Evolutionary conservation across 1,140 invertebrate genomes (phyloP), one percentile per base, ranked within the genome.

Genomic region (Armadillidium nasatum): DNA sequence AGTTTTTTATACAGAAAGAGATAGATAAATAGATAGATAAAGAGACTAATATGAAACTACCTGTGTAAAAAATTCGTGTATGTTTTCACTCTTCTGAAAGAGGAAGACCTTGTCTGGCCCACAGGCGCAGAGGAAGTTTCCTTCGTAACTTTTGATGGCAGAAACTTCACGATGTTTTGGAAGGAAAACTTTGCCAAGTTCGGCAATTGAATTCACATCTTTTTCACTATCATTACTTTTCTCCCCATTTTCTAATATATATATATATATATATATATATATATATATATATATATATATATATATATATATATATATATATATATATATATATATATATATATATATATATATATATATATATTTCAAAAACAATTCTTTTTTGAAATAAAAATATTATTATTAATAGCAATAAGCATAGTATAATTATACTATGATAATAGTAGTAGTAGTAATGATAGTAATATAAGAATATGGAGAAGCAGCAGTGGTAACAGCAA

Each of bases 111-210:
- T 78, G 68, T 81, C 80, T 15, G 80, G 80, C 0, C 80, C 80
- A 44, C 80, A 81, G 19, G 80, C 80, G 33, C 80, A 81, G n/a
- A 78, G 73, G 77, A 81, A 81, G 23, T 77, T 75, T n/a, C 77
- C 77, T 0, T 19, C 68, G 76, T 79, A 81, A 21, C 74, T 73
- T 10, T 23, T 70, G n/a, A 81, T 70, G 54, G 73, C 76, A 4
- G 80, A 77, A 10, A 81, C 75, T 13, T 77, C 72, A 22, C 80
- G 72, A 66, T 81, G 80, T 4, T 73, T 69, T 0, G 80, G 80
- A 10, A 74, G 74, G 2, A 72, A 23, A 33, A 10, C 21, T 45
- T 15, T 71, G 46, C 50, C 50, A 7, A 60, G 50, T 19, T 60
- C 50, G 11, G 50, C 50, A 60, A 60, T 60, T 1, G 50, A 60